Evolutionary conservation across 2,113 vertebrate species (phyloP).

Genomic region (Muntiacus reevesi): DNA sequence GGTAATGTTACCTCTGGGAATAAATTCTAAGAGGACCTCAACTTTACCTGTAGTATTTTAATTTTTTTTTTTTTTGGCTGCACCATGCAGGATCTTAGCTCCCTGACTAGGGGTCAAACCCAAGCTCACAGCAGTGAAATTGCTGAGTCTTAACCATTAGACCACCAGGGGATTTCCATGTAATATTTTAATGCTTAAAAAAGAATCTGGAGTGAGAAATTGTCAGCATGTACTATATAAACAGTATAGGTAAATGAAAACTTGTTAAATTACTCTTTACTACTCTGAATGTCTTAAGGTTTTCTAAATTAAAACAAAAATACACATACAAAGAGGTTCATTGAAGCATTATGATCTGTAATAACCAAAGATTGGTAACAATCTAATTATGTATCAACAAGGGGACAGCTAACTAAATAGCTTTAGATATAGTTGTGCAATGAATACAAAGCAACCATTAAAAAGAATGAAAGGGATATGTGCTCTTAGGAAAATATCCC

Average conservation of each 20-base stretch:
- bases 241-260: not conserved
- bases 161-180: not conserved
- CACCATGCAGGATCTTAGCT: not conserved
- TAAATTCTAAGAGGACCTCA: not conserved
- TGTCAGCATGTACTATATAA: not conserved
- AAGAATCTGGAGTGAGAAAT: not conserved
- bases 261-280: not conserved
- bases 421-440: not conserved
- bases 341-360: not conserved
- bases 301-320: constrained; percentile 20
- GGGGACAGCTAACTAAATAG: not conserved
- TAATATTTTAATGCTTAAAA: not conserved
- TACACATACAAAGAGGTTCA: not conserved
- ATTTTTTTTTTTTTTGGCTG: not conserved
- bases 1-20: not conserved
- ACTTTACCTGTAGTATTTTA: not conserved
- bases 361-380: not conserved
- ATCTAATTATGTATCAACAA: not conserved
- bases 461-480: not conserved
- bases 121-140: not conserved
- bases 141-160: not conserved
- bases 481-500: not conserved
- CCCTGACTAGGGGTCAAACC: not conserved
- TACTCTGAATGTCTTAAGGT: not conserved
- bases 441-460: not conserved